Base-by-base conservation (phyloP, 1,140 invertebrate genomes). In the Pygmarrhopalites habei region DNA sequence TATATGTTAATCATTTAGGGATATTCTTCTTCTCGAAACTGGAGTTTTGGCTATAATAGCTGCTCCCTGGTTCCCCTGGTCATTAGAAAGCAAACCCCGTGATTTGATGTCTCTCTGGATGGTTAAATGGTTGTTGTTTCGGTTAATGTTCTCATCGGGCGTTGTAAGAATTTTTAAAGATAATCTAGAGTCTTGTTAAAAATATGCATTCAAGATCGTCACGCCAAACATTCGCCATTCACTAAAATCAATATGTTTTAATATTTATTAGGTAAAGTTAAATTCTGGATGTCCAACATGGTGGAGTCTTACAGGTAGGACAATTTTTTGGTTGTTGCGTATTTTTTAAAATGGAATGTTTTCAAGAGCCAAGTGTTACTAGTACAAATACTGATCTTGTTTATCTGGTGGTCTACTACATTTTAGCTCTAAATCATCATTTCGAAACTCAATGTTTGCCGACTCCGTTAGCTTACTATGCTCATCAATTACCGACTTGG, bases 241-340 rank as follows among this genome's bases (percentile, higher is more conserved):
- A n/a, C n/a, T n/a, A n/a, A n/a, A n/a, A n/a, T n/a, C n/a, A n/a
- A n/a, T n/a, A n/a, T n/a, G n/a, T n/a, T n/a, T n/a, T n/a, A n/a
- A n/a, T n/a, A n/a, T n/a, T n/a, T n/a, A n/a, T n/a, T n/a, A n/a
- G n/a, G n/a, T n/a, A n/a, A n/a, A n/a, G n/a, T n/a, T n/a, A 26
- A 81, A 80, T n/a, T 86, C 83, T 73, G 79, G 82, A 12, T 89
- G 86, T 74, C 86, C 87, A 17, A 79, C 83, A 14, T 92, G 88
- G 88, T 92, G 89, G 89, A 82, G 80, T 67, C 80, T 92, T 14
- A 83, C 83, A 74, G 87, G 88, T 89, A 80, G 72, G 64, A n/a
- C n/a, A n/a, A n/a, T n/a, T n/a, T n/a, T n/a, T n/a, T n/a, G n/a
- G n/a, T n/a, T n/a, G n/a, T n/a, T n/a, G n/a, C n/a, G n/a, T n/a